Evolutionary conservation across 2,797 vertebrate genomes (phyloP).

Genomic region (Anabacerthia variegaticeps): DNA sequence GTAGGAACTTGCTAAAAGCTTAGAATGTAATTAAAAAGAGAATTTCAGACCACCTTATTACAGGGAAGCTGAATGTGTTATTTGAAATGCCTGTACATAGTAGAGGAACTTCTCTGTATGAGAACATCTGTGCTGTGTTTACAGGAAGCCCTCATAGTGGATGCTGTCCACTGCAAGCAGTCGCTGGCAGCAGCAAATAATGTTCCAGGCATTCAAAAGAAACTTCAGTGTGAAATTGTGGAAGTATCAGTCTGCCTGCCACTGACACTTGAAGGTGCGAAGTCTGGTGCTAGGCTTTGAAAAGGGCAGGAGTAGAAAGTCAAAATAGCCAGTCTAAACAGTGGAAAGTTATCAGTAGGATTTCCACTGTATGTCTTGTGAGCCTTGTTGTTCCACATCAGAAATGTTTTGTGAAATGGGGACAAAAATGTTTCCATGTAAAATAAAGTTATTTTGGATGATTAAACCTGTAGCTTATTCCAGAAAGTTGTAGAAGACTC

Average conservation of each 20-base stretch:
- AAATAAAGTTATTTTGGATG: background rate
- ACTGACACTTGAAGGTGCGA: background rate
- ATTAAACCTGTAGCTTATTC: background rate
- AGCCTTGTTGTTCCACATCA: background rate
- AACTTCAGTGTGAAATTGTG: background rate
- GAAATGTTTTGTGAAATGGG: background rate
- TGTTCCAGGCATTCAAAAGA: background rate
- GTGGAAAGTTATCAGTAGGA: background rate
- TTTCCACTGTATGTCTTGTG: background rate
- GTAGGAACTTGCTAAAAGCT: conserved; percentile 7
- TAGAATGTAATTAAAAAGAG: background rate
- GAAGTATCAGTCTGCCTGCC: background rate
- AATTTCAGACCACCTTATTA: background rate
- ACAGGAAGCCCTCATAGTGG: accelerated
- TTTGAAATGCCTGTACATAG: background rate
- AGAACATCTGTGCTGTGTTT: background rate
- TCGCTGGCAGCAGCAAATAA: background rate
- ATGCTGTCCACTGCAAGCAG: background rate
- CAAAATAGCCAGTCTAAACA: background rate
- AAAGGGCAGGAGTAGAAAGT: background rate
- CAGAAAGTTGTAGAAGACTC: background rate
- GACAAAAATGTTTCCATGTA: background rate
- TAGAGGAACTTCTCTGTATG: background rate
- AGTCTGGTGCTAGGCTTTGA: background rate
- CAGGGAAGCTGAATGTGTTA: accelerated